phyloP scores from a whole-genome alignment of 2,113 vertebrate species.

The Ifrita kowaldi region DNA sequence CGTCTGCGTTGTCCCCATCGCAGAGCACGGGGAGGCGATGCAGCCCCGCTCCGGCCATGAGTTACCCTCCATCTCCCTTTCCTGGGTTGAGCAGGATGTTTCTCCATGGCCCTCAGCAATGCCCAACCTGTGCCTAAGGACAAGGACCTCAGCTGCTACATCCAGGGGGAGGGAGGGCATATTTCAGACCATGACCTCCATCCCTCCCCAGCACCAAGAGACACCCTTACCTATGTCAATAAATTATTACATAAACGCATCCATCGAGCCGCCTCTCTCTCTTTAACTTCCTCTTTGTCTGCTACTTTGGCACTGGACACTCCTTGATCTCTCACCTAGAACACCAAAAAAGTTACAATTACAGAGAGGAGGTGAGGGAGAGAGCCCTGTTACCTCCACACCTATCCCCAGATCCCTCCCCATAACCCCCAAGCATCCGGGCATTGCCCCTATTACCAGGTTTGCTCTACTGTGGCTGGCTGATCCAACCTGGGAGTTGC shows the following conservation, averaged over 20 bases:
- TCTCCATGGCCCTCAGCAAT: not conserved
- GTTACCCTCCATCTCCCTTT: not conserved
- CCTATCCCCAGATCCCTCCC: not conserved
- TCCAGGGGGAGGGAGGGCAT: not conserved
- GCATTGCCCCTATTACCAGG: not conserved
- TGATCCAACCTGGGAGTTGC: not conserved
- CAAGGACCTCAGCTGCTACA: not conserved
- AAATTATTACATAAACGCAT: not conserved
- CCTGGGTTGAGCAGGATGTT: fast-evolving
- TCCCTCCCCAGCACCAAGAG: not conserved
- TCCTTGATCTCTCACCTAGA: not conserved
- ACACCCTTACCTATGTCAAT: not conserved
- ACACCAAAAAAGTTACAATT: not conserved
- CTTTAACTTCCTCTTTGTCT: not conserved
- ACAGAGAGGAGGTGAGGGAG: not conserved
- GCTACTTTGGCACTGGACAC: not conserved
- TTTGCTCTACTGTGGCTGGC: not conserved
- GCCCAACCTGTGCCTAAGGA: not conserved
- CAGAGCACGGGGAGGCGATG: fast-evolving
- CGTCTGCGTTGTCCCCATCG: fast-evolving
- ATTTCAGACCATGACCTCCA: not conserved
- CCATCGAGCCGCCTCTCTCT: not conserved
- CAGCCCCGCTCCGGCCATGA: fast-evolving
- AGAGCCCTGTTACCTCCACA: no score
- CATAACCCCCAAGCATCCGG: fast-evolving